Percentiles rank a stretch among this genome's conserved stretches.
Evolutionary conservation across 2,888 invertebrate species (phyloP).

Genomic region (Nephrotoma appendiculata): DNA sequence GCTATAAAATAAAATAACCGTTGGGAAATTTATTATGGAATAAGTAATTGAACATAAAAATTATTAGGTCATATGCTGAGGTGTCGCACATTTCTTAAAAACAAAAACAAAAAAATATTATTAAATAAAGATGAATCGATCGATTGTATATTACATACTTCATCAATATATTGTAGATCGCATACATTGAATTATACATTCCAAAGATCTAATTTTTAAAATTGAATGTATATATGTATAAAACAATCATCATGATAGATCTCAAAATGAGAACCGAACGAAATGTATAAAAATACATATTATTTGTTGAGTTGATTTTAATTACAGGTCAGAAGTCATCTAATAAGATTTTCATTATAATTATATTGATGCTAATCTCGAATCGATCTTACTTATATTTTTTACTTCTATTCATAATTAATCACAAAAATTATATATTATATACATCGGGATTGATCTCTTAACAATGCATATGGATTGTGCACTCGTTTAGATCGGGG

Average conservation of each 20-base stretch:
- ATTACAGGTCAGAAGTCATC: background rate
- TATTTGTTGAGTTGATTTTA: background rate
- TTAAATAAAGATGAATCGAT: background rate
- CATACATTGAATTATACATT: background rate
- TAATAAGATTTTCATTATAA: background rate
- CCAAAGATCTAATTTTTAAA: background rate
- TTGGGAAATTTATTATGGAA: background rate
- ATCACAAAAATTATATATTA: background rate
- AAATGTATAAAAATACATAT: background rate
- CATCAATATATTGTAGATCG: background rate
- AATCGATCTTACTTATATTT: background rate
- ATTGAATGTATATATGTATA: background rate
- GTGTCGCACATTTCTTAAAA: background rate
- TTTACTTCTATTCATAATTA: background rate
- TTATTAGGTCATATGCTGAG: background rate
- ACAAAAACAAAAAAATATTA: background rate
- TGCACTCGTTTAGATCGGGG: background rate
- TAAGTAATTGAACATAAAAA: background rate
- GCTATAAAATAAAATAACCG: background rate
- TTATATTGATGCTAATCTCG: background rate
- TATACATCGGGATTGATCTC: background rate
- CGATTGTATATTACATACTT: background rate
- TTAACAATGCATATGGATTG: background rate
- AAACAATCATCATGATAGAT: background rate
- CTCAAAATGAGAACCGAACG: background rate